These are phyloP conservation scores for Botia kubotai DNA, from an alignment of 2,797 vertebrate species.

Conservation along the genomic window DNA sequence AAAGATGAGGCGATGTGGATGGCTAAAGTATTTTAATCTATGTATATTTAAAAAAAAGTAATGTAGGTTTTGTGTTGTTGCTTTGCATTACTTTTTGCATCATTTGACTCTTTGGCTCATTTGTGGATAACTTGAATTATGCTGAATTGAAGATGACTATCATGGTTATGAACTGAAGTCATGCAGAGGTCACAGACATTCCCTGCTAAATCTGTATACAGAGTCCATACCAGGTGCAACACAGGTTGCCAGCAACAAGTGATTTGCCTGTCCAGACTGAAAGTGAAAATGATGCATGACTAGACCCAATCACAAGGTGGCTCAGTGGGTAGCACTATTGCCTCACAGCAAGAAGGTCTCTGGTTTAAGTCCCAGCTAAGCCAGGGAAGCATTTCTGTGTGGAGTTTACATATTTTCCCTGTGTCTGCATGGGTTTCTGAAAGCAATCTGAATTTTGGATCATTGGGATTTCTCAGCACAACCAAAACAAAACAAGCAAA, in stretches of 20 bases:
- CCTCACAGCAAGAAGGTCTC: too few species aligned
- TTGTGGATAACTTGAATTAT: constrained; percentile 54
- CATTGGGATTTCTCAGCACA: not conserved
- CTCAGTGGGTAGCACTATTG: too few species aligned
- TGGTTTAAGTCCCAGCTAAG: too few species aligned
- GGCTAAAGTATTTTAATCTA: constrained; percentile 59
- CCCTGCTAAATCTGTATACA: not conserved
- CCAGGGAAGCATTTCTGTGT: too few species aligned
- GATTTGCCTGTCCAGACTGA: constrained; percentile 1
- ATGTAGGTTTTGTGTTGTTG: constrained; percentile 70
- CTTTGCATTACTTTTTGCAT: constrained; percentile 72
- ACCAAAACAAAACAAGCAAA: not conserved
- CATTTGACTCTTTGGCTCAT: constrained; percentile 60
- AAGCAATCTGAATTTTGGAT: not conserved
- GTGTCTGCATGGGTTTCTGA: too few species aligned
- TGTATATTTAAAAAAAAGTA: constrained; percentile 71
- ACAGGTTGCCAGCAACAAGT: not conserved
- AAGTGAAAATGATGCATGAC: not conserved
- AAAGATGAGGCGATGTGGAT: constrained; percentile 33
- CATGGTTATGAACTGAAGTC: constrained; percentile 48
- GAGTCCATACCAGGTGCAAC: not conserved
- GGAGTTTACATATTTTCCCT: too few species aligned
- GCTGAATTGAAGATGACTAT: constrained; percentile 41
- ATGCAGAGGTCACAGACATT: constrained; percentile 12
- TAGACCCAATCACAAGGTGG: not conserved